Percentiles rank a stretch among this genome's conserved stretches.
These are phyloP conservation scores for Neuroscelio doddi DNA, from an alignment of 2,888 invertebrate species.

Conservation along the genomic window DNA sequence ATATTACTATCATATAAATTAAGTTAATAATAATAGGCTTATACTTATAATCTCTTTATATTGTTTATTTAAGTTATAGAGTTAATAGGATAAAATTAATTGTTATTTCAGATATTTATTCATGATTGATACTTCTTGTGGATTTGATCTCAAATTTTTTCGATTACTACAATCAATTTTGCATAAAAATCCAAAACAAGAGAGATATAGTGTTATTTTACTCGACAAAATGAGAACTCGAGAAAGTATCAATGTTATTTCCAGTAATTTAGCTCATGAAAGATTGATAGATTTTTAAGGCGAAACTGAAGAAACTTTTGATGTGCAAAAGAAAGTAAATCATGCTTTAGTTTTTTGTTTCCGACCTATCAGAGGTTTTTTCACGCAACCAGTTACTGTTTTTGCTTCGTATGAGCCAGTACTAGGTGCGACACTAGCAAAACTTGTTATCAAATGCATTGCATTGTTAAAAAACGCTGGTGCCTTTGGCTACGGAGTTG, in stretches of 20 bases:
- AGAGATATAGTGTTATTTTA: background rate
- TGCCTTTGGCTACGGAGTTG: conserved; percentile 37
- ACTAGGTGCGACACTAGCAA: conserved; percentile 17
- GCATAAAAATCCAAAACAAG: background rate
- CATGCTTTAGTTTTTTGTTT: conserved; percentile 47
- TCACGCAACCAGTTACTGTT: conserved; percentile 46
- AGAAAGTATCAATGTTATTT: conserved; percentile 86
- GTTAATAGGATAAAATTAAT: too few relatives aligned
- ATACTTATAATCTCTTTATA: too few relatives aligned
- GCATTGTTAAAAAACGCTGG: conserved; percentile 25
- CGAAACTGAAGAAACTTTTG: too few relatives aligned
- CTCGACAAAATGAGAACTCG: background rate
- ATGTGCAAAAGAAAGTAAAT: conserved; percentile 30
- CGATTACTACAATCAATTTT: too few relatives aligned
- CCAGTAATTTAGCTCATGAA: conserved; percentile 83
- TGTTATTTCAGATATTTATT: too few relatives aligned
- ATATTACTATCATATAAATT: too few relatives aligned
- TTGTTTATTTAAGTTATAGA: too few relatives aligned
- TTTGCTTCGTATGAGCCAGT: conserved; percentile 40
- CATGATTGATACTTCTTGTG: too few relatives aligned
- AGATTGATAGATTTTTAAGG: conserved; percentile 76
- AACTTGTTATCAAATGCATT: conserved; percentile 23
- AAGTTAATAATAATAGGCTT: too few relatives aligned
- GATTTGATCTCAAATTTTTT: too few relatives aligned
- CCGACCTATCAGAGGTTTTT: conserved; percentile 35